A percentile compares a stretch with the other conserved stretches of the same genome.
phyloP scores from a whole-genome alignment of 1,140 invertebrate species.

The Calosoma granatense region DNA sequence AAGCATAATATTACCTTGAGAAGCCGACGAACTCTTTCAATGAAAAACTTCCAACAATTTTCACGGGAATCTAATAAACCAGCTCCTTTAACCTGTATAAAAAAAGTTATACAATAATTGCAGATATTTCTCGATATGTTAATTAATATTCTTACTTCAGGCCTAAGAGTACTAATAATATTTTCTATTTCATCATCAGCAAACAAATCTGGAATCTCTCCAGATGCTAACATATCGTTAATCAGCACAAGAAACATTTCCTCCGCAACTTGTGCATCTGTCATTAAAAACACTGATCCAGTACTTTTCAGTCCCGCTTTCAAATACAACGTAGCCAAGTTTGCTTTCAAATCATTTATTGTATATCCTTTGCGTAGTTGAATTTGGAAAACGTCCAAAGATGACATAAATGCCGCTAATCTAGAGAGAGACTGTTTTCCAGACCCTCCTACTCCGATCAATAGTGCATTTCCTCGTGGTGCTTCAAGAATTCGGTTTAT shows the following conservation, averaged over 20 bases:
- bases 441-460: slow-evolving; percentile 89
- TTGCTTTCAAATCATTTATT: slow-evolving; percentile 70
- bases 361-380: slow-evolving; percentile 82
- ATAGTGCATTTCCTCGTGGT: slow-evolving; percentile 80
- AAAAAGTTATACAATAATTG: slow-evolving; percentile 12
- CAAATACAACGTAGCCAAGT: slow-evolving; percentile 72
- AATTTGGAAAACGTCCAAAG: slow-evolving; percentile 84
- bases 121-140: slow-evolving; percentile 4
- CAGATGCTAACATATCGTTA: slow-evolving; percentile 88
- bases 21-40: slow-evolving; percentile 70
- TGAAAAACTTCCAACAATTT: slow-evolving; percentile 94
- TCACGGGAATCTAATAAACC: slow-evolving; percentile 80
- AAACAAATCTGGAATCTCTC: slow-evolving; percentile 86
- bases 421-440: slow-evolving; percentile 88
- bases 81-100: slow-evolving; percentile 50
- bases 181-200: slow-evolving; percentile 87
- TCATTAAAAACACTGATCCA: slow-evolving; percentile 84
- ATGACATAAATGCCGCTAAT: slow-evolving; percentile 79
- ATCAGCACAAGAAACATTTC: slow-evolving; percentile 87
- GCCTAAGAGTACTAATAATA: slow-evolving; percentile 67
- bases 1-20: slow-evolving; percentile 82
- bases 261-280: slow-evolving; percentile 84
- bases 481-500: slow-evolving; percentile 90
- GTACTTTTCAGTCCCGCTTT: slow-evolving; percentile 83
- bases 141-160: slow-evolving; percentile 53